A percentile compares a stretch with the other conserved stretches of the same genome.
Conservation (phyloP, 2,888 invertebrate species). For the Drosophila pegasa region DNA sequence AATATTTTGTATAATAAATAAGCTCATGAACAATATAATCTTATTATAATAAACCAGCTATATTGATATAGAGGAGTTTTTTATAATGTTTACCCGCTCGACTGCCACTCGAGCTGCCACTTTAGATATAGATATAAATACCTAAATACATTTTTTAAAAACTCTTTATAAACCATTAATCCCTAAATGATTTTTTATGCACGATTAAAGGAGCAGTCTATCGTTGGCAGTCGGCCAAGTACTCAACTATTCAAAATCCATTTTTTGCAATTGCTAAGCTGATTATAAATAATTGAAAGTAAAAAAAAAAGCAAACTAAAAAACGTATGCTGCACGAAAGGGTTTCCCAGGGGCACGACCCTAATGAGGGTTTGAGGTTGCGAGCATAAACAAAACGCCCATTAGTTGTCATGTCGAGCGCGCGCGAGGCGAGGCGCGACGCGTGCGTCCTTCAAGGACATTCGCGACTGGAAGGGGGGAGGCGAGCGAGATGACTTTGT, state of each 20-base stretch:
- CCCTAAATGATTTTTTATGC: slow-evolving; percentile 19
- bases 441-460: slow-evolving; percentile 78
- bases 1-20: too few relatives aligned
- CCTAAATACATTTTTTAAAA: slow-evolving; percentile 4
- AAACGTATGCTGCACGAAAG: slow-evolving; percentile 18
- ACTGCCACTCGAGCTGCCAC: slow-evolving; percentile 10
- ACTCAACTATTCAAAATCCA: slow-evolving; percentile 51
- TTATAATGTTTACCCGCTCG: neutral
- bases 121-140: slow-evolving; percentile 43
- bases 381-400: slow-evolving; percentile 79
- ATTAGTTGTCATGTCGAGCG: slow-evolving; percentile 63
- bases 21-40: neutral
- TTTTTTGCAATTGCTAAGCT: slow-evolving; percentile 50
- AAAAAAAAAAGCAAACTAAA: slow-evolving; percentile 21
- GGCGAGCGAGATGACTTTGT: slow-evolving; percentile 69
- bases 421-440: slow-evolving; percentile 21
- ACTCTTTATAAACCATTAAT: slow-evolving; percentile 13
- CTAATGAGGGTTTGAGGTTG: slow-evolving; percentile 70
- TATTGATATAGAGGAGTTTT: neutral
- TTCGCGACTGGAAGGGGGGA: slow-evolving; percentile 47
- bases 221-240: slow-evolving; percentile 46
- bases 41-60: neutral
- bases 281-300: slow-evolving; percentile 76
- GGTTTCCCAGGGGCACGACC: slow-evolving; percentile 37
- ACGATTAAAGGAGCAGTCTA: slow-evolving; percentile 26